Evolutionary conservation across 2,888 invertebrate species (phyloP), one percentile per base, ranked within the genome.

Genomic region (Noctua janthe): DNA sequence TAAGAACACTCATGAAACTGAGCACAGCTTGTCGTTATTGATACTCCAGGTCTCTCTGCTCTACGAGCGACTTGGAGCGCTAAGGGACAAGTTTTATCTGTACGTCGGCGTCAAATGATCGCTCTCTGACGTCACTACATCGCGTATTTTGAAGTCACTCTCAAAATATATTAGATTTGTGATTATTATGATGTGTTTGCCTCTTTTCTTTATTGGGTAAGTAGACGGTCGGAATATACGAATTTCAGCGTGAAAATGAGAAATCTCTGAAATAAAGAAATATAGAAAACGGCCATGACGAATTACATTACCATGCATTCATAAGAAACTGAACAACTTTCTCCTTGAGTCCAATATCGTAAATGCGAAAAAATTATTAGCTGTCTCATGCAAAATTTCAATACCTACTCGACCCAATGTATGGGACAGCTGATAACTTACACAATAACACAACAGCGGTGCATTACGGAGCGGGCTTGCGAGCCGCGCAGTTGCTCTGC

Each of bases 51-150:
- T 7, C 0, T 13, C 3, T 15, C 7, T 39, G 43, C 59, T 70
- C 51, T 69, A 66, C 39, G 23, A 75, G 39, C 23, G 70, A 83
- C 62, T 74, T 74, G 10, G 54, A 67, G 67, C 47, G 49, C 72
- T 64, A 39, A 51, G 71, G 59, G 81, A 86, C 47, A 66, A 76
- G 56, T 51, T 78, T 75, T 73, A 74, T 71, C 73, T 70, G 29
- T 69, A 73, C 56, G 51, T 67, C 43, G 72, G 62, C 86, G 71
- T 74, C 80, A 67, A 84, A 66, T 76, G 54, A 87, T 74, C 47
- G 56, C 29, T 49, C 54, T 62, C 71, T 83, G 84, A 83, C 72
- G 70, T 67, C 29, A 70, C 54, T 54, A 49, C 35, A 71, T 49
- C 49, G 51, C 64, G 13, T 81, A 81, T 73, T 80, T 73, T 39